Percentiles rank a stretch among this genome's conserved stretches.
Evolutionary conservation across 2,888 invertebrate species (phyloP).

Genomic region (Rhodophaea formosa): DNA sequence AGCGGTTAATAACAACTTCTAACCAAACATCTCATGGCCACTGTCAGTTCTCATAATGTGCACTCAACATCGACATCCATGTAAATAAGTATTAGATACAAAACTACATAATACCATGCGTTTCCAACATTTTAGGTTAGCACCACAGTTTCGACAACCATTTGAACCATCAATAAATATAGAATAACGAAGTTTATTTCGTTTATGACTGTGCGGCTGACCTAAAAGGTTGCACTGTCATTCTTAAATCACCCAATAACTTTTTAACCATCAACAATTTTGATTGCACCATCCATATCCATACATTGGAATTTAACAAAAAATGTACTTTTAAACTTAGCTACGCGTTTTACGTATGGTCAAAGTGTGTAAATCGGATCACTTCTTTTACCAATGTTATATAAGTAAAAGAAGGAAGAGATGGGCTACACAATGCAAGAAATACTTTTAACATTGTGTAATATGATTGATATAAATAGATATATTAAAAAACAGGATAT

Average conservation of each 20-base stretch:
- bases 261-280: conserved; percentile 36
- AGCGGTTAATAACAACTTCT: conserved; percentile 35
- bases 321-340: conserved; percentile 8
- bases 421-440: too few species aligned
- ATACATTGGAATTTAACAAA: conserved; percentile 17
- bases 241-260: conserved; percentile 28
- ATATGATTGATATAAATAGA: too few species aligned
- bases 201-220: background rate
- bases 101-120: conserved; percentile 17
- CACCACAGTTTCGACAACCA: background rate
- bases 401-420: too few species aligned
- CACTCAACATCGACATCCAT: conserved; percentile 27
- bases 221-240: conserved; percentile 16
- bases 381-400: too few species aligned
- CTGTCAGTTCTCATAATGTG: conserved; percentile 41
- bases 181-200: background rate
- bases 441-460: too few species aligned
- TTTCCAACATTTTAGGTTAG: conserved; percentile 22
- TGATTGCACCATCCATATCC: conserved; percentile 41
- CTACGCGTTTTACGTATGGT: background rate
- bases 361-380: too few species aligned
- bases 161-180: conserved; percentile 16
- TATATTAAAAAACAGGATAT: too few species aligned
- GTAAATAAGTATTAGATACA: conserved; percentile 4
- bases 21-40: conserved; percentile 61